phyloP scores from a whole-genome alignment of 2,113 vertebrate genomes.

The Eulemur rufifrons region DNA sequence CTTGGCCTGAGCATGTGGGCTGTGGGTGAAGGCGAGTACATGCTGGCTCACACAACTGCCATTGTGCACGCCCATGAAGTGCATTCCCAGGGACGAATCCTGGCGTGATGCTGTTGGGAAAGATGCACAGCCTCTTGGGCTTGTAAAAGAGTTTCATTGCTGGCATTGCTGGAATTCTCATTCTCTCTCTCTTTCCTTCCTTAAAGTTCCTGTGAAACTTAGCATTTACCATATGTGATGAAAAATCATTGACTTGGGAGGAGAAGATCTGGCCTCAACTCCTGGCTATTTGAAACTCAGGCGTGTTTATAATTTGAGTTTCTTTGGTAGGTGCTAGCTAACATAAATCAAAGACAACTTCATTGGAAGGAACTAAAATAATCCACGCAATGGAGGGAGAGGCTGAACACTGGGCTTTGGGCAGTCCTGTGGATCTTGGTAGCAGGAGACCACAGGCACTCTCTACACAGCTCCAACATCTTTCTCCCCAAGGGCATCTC shows the following conservation, averaged over 20 bases:
- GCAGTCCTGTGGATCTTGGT: neutral
- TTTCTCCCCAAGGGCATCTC: neutral
- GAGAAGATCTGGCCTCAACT: neutral
- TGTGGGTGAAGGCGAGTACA: neutral
- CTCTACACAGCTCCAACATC: neutral
- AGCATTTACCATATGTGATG: neutral
- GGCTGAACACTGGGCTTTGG: neutral
- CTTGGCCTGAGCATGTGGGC: neutral
- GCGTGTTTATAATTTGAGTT: neutral
- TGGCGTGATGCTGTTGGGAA: accelerated
- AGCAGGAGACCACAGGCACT: neutral
- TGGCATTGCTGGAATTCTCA: neutral
- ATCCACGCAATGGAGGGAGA: neutral
- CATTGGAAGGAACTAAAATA: neutral
- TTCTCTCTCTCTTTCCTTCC: neutral
- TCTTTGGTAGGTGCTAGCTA: neutral
- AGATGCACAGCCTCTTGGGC: neutral
- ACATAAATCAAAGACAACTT: neutral
- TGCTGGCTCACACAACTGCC: neutral
- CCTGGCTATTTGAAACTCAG: neutral
- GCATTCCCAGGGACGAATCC: neutral
- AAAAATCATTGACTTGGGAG: neutral
- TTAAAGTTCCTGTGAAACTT: neutral
- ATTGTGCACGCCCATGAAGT: too few species aligned
- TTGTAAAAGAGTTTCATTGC: neutral